These are phyloP conservation scores for Sebastes fasciatus DNA, from an alignment of 2,113 vertebrate species.

Conservation along the genomic window DNA sequence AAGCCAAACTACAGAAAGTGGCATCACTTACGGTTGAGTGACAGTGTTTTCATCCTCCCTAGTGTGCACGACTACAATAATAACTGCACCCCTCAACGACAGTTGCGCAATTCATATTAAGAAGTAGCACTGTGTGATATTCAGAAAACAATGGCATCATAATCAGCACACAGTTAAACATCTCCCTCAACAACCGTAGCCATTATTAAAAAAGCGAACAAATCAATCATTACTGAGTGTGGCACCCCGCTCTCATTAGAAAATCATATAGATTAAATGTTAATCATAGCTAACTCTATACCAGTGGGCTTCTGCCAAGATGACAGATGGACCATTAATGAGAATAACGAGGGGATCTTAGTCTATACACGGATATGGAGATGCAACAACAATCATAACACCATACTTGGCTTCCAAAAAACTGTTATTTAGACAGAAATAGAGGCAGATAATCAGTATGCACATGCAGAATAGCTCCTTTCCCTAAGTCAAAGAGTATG, in stretches of 20 bases:
- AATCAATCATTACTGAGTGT: conserved; percentile 71
- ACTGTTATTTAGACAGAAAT: conserved; percentile 72
- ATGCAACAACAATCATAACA: conserved; percentile 76
- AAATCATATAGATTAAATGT: conserved; percentile 83
- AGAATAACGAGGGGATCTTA: conserved; percentile 83
- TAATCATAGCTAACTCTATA: conserved; percentile 79
- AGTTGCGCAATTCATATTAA: conserved; percentile 27
- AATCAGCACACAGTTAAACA: conserved; percentile 54
- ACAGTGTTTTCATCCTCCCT: conserved; percentile 6
- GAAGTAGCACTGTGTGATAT: conserved; percentile 26
- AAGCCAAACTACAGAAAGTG: neutral
- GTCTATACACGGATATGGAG: conserved; percentile 82
- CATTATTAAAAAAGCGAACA: conserved; percentile 68
- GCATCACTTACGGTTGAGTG: neutral
- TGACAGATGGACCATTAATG: conserved; percentile 88
- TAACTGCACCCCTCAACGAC: neutral
- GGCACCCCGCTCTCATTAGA: conserved; percentile 73
- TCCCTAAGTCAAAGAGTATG: conserved; percentile 63
- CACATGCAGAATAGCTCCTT: conserved; percentile 33
- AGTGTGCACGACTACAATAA: neutral
- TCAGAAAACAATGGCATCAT: conserved; percentile 53
- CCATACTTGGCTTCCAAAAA: conserved; percentile 74
- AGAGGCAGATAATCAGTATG: conserved; percentile 57
- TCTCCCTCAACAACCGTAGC: conserved; percentile 45
- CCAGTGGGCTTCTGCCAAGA: conserved; percentile 78